These are phyloP conservation scores for Agonopterix arenella DNA, from an alignment of 2,888 invertebrate species.

Conservation along the genomic window DNA sequence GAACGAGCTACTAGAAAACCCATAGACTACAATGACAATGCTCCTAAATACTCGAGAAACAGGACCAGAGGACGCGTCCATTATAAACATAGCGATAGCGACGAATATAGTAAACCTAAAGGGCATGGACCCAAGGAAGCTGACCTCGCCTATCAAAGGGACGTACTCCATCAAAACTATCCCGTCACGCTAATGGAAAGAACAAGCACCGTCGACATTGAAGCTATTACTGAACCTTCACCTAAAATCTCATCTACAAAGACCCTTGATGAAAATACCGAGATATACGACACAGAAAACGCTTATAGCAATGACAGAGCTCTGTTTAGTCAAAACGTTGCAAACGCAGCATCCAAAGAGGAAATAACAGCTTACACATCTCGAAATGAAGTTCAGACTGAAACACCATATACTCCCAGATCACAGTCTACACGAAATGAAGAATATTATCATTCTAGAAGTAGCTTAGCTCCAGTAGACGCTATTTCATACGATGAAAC, in stretches of 20 bases:
- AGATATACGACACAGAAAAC: slow-evolving; percentile 54
- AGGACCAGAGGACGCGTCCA: slow-evolving; percentile 73
- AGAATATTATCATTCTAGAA: slow-evolving; percentile 36
- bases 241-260: slow-evolving; percentile 34
- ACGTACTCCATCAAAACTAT: slow-evolving; percentile 79
- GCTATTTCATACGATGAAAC: slow-evolving; percentile 35
- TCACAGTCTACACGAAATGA: slow-evolving; percentile 41
- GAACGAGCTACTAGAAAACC: slow-evolving; percentile 47
- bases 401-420: slow-evolving; percentile 39
- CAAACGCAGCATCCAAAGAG: slow-evolving; percentile 35
- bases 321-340: slow-evolving; percentile 41
- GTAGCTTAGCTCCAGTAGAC: slow-evolving; percentile 41
- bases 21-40: slow-evolving; percentile 42
- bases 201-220: slow-evolving; percentile 63
- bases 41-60: slow-evolving; percentile 47
- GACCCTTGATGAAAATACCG: slow-evolving; percentile 33
- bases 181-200: slow-evolving; percentile 75
- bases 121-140: slow-evolving; percentile 39
- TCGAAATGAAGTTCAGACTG: slow-evolving; percentile 32
- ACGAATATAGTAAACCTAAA: slow-evolving; percentile 49
- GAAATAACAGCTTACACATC: slow-evolving; percentile 31
- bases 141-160: slow-evolving; percentile 78
- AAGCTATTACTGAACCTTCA: slow-evolving; percentile 62
- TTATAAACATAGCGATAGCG: slow-evolving; percentile 60
- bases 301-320: slow-evolving; percentile 60